Conservation (phyloP, 2,888 invertebrate species). For the Biston stratarius region DNA sequence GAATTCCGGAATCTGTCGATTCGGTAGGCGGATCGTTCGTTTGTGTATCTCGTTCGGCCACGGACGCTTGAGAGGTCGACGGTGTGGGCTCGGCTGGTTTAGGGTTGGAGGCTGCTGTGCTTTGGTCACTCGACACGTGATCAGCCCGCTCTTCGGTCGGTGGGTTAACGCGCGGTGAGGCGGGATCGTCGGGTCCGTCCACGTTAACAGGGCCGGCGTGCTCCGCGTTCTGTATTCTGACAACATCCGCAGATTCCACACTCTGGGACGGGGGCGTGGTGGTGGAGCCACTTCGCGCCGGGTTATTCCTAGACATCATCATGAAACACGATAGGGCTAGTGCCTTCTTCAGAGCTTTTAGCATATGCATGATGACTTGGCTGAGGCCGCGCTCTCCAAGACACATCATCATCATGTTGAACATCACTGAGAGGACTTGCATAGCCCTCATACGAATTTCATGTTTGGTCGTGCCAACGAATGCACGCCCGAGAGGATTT, state of each 20-base stretch:
- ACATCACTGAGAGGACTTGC: constrained; percentile 83
- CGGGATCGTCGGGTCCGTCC: constrained; percentile 70
- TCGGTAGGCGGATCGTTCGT: constrained; percentile 47
- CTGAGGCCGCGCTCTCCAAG: constrained; percentile 79
- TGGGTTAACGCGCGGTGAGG: constrained; percentile 47
- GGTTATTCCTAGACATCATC: constrained; percentile 73
- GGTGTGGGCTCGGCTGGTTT: constrained; percentile 40
- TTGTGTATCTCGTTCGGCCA: constrained; percentile 35
- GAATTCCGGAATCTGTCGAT: constrained; percentile 48
- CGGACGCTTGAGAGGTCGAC: constrained; percentile 48
- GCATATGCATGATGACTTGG: constrained; percentile 77
- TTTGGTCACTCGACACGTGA: not conserved
- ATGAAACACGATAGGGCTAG: constrained; percentile 79
- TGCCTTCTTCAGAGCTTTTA: constrained; percentile 78
- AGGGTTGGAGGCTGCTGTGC: not conserved
- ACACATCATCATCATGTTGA: constrained; percentile 85
- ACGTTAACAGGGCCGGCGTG: constrained; percentile 75
- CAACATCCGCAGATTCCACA: constrained; percentile 71
- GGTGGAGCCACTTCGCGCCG: constrained; percentile 54
- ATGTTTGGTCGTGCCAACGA: constrained; percentile 77
- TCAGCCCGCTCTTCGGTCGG: constrained; percentile 17
- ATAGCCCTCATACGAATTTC: constrained; percentile 82
- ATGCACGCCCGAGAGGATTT: constrained; percentile 63
- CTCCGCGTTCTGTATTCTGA: constrained; percentile 75
- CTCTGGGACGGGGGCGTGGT: constrained; percentile 59